Percentiles rank a stretch among this genome's conserved stretches.
These are phyloP conservation scores for Portevinia maculata DNA, from an alignment of 2,888 invertebrate genomes.

Conservation along the genomic window DNA sequence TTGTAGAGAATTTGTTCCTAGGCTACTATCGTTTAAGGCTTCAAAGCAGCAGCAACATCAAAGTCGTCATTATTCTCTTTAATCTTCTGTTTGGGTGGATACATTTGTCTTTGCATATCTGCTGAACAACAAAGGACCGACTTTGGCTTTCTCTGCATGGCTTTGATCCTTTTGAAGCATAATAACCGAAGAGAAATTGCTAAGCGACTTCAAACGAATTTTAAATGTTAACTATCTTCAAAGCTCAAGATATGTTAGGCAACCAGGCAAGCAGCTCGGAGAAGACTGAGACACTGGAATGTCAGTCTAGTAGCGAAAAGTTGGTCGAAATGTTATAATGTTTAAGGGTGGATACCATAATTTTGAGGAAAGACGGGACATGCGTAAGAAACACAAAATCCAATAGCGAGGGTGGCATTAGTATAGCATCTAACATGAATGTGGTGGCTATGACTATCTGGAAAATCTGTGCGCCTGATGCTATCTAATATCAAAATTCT, in stretches of 20 bases:
- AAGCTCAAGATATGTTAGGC: conserved; percentile 81
- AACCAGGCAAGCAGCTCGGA: conserved; percentile 79
- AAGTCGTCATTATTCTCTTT: conserved; percentile 50
- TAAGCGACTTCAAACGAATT: conserved; percentile 79
- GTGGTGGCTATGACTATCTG: conserved; percentile 39
- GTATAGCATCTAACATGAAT: conserved; percentile 17
- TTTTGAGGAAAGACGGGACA: conserved; percentile 37
- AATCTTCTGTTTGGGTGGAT: background rate
- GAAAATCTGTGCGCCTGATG: conserved; percentile 78
- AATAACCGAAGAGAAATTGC: conserved; percentile 37
- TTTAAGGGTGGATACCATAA: background rate
- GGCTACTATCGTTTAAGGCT: background rate
- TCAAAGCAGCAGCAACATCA: conserved; percentile 49
- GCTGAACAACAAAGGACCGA: background rate
- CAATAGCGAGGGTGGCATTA: background rate
- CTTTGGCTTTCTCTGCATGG: background rate
- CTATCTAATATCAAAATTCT: conserved; percentile 82
- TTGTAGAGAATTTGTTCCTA: background rate
- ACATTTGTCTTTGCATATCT: background rate
- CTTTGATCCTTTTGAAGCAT: conserved; percentile 60
- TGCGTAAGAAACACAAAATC: conserved; percentile 55
- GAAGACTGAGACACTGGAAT: conserved; percentile 31
- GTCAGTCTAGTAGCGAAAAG: too few species aligned
- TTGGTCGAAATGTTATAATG: background rate
- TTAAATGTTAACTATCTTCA: conserved; percentile 80